phyloP scores from a whole-genome alignment of 2,888 invertebrate genomes.

The Cosmia trapezina region DNA sequence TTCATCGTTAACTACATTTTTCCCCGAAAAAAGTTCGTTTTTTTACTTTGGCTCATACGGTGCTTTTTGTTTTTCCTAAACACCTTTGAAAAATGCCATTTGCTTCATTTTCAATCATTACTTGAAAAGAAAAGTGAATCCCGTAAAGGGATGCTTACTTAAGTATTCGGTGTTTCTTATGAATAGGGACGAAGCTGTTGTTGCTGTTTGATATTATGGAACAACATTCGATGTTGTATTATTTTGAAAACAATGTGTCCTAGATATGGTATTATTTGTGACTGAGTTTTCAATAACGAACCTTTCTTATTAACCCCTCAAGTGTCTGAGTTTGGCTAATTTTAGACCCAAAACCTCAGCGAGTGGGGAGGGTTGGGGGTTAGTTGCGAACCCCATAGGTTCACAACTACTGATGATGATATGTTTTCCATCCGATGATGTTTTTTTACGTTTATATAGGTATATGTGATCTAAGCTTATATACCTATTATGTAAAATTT shows the following conservation, averaged over 20 bases:
- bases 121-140: constrained; percentile 21
- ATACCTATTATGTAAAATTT: too few relatives aligned
- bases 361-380: too few relatives aligned
- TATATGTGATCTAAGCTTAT: too few relatives aligned
- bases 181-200: constrained; percentile 1
- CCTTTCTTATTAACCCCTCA: too few relatives aligned
- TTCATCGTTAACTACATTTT: background rate
- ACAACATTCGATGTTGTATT: constrained; percentile 5
- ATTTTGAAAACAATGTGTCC: background rate
- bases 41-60: background rate
- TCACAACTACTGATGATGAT: too few relatives aligned
- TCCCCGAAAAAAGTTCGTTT: background rate
- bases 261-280: background rate
- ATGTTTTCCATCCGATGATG: too few relatives aligned
- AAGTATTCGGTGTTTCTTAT: constrained; percentile 1
- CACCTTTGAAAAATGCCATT: background rate
- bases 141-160: constrained; percentile 18
- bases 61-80: background rate
- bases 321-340: too few relatives aligned
- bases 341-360: too few relatives aligned
- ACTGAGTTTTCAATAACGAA: background rate
- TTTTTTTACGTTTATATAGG: too few relatives aligned
- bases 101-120: constrained; percentile 15
- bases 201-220: constrained; percentile 7
- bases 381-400: too few relatives aligned